Percentiles rank a stretch among this genome's conserved stretches.
phyloP scores from a whole-genome alignment of 2,888 invertebrate species.

The Ichneumon xanthorius region DNA sequence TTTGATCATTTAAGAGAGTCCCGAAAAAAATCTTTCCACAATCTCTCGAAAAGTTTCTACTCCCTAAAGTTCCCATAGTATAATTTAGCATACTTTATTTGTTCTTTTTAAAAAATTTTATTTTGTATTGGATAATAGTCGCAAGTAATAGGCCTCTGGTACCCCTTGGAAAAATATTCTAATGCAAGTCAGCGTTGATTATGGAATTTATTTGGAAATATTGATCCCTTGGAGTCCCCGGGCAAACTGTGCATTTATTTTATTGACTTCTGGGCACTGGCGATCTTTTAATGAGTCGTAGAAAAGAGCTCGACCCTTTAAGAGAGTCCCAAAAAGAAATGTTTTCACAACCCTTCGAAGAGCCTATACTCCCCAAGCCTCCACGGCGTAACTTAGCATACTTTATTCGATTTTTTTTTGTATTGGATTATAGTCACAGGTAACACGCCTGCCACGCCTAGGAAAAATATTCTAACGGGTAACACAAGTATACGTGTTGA shows the following conservation, averaged over 20 bases:
- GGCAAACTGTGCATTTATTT: slow-evolving; percentile 27
- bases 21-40: slow-evolving; percentile 71
- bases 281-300: slow-evolving; percentile 44
- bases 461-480: neutral
- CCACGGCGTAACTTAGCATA: slow-evolving; percentile 83
- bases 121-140: slow-evolving; percentile 84
- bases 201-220: slow-evolving; percentile 5
- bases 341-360: slow-evolving; percentile 74
- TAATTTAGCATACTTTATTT: slow-evolving; percentile 84
- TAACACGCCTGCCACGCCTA: slow-evolving; percentile 78
- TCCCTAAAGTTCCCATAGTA: slow-evolving; percentile 79
- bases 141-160: slow-evolving; percentile 81
- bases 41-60: slow-evolving; percentile 72
- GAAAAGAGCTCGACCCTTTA: neutral
- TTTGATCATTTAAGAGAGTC: neutral
- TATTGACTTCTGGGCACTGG: slow-evolving; percentile 46
- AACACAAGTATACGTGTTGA: neutral
- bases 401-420: slow-evolving; percentile 83
- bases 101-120: slow-evolving; percentile 82
- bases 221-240: slow-evolving; percentile 34
- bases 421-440: slow-evolving; percentile 85
- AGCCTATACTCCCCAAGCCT: slow-evolving; percentile 75
- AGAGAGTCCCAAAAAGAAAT: slow-evolving; percentile 68
- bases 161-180: neutral
- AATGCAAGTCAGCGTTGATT: neutral